phyloP scores from a whole-genome alignment of 2,888 invertebrate species.

The Xestia xanthographa region DNA sequence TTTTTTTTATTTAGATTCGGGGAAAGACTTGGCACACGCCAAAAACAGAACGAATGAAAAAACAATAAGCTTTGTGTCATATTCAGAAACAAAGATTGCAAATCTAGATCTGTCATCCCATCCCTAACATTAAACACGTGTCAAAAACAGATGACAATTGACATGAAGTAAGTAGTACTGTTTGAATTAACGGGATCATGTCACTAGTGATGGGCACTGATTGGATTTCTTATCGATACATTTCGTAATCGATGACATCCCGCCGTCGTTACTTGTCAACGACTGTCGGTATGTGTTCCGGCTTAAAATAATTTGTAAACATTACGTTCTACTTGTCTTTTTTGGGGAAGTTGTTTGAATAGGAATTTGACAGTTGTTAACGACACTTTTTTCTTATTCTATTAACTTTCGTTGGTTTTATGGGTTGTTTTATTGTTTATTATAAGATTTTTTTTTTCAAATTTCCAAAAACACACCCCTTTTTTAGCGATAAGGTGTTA shows the following conservation, averaged over 20 bases:
- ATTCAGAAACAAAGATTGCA: constrained; percentile 6
- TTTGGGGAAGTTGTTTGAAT: constrained; percentile 3
- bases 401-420: background rate
- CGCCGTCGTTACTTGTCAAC: constrained; percentile 45
- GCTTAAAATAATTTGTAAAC: constrained; percentile 49
- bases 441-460: background rate
- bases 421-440: background rate
- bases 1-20: no score
- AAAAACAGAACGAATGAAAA: background rate
- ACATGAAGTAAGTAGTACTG: constrained; percentile 73
- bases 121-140: constrained; percentile 64
- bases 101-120: constrained; percentile 42
- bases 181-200: constrained; percentile 76
- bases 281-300: constrained; percentile 49
- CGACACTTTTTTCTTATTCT: background rate
- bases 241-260: constrained; percentile 47
- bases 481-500: background rate
- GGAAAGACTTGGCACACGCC: no score
- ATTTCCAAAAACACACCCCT: background rate
- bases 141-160: constrained; percentile 74
- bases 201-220: constrained; percentile 68
- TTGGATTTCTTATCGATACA: constrained; percentile 65
- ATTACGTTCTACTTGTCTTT: constrained; percentile 10
- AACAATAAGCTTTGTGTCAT: background rate
- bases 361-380: constrained; percentile 14